These are phyloP conservation scores for Chalcis sispes DNA, from an alignment of 2,888 invertebrate genomes.

Conservation along the genomic window DNA sequence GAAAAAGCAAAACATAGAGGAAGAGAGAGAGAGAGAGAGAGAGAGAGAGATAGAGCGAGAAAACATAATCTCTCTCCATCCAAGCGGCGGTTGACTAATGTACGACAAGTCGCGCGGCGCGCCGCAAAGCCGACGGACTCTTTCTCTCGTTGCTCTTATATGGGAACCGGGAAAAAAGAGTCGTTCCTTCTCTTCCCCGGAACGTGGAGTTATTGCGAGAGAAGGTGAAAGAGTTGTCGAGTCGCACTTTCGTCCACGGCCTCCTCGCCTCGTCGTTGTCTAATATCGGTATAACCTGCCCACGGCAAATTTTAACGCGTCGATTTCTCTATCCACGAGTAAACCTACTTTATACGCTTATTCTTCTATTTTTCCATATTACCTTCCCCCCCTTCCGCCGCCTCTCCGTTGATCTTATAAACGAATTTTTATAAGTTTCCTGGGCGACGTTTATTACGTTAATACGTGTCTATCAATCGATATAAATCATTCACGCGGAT, in stretches of 20 bases:
- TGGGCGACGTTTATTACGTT: too few relatives aligned
- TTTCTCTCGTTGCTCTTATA: neutral
- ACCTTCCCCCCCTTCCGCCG: neutral
- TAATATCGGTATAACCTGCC: too few relatives aligned
- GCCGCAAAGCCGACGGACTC: slow-evolving; percentile 8
- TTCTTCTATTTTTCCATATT: neutral
- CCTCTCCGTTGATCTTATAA: too few relatives aligned
- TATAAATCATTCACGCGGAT: slow-evolving; percentile 1
- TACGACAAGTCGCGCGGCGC: slow-evolving; percentile 22
- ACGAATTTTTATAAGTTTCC: neutral
- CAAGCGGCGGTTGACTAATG: slow-evolving; percentile 26
- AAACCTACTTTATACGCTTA: neutral
- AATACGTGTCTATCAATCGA: neutral
- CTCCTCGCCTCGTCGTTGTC: too few relatives aligned
- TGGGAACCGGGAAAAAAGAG: slow-evolving; percentile 28
- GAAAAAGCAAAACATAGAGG: slow-evolving; percentile 18
- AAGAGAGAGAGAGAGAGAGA: neutral
- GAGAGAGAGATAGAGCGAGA: neutral
- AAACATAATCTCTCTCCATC: neutral
- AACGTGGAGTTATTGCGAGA: too few relatives aligned
- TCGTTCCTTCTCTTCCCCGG: neutral
- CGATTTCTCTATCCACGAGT: neutral
- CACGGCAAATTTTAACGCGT: too few relatives aligned
- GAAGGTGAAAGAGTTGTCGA: too few relatives aligned
- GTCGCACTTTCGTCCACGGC: too few relatives aligned